Evolutionary conservation across 1,140 invertebrate genomes (phyloP).

Genomic region (Drosophila tristis): DNA sequence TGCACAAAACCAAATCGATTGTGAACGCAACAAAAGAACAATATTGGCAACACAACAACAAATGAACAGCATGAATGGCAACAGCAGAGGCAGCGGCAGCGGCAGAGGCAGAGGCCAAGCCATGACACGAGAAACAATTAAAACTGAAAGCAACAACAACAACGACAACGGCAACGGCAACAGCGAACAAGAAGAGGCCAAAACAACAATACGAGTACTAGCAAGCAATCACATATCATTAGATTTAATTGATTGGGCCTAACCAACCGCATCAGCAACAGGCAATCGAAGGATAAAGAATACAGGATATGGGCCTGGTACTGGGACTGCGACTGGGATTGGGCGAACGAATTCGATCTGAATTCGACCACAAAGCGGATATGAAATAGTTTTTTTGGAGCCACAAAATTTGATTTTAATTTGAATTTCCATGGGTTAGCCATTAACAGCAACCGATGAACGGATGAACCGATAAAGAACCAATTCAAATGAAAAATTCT

Average conservation of each 20-base stretch:
- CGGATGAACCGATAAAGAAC: neutral
- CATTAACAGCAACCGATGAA: conserved; percentile 4
- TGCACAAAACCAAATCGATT: too few relatives aligned
- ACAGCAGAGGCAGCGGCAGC: too few relatives aligned
- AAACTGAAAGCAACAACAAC: conserved; percentile 18
- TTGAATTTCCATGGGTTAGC: conserved; percentile 45
- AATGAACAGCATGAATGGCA: too few relatives aligned
- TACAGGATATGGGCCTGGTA: too few relatives aligned
- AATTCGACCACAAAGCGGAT: conserved; percentile 33
- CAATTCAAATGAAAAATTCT: conserved; percentile 32
- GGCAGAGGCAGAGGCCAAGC: too few relatives aligned
- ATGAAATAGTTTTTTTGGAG: conserved; percentile 45
- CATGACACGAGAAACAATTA: conserved; percentile 24
- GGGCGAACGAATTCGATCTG: neutral
- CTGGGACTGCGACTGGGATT: too few relatives aligned
- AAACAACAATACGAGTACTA: conserved; percentile 17
- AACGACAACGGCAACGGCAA: too few relatives aligned
- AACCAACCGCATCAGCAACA: conserved; percentile 40
- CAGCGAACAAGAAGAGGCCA: neutral
- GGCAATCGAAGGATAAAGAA: conserved; percentile 9
- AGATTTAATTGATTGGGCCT: conserved; percentile 58
- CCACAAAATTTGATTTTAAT: conserved; percentile 61
- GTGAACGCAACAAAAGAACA: too few relatives aligned
- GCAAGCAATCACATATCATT: conserved; percentile 58
- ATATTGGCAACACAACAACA: too few relatives aligned